A percentile compares a stretch with the other conserved stretches of the same genome.
phyloP scores from a whole-genome alignment of 2,888 invertebrate genomes.

The Auanema freiburgensis region DNA sequence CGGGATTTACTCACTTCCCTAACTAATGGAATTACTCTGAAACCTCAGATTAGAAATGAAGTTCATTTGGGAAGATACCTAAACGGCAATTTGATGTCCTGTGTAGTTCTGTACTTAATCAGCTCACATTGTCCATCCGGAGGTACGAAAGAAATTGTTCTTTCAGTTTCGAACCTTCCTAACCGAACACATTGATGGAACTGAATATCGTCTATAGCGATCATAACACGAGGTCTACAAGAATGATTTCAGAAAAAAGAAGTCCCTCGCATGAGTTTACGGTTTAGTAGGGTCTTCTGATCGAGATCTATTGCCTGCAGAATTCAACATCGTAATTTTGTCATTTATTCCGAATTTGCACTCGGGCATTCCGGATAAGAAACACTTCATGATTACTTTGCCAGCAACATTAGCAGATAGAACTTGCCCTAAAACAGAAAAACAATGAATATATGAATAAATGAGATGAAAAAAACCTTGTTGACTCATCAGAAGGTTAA shows the following conservation, averaged over 20 bases:
- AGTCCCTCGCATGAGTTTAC: conserved; percentile 14
- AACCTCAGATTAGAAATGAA: background rate
- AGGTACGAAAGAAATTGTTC: conserved; percentile 98
- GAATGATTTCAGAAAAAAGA: conserved; percentile 8
- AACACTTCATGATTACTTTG: conserved; percentile 98
- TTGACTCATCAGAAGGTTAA: conserved; percentile 85
- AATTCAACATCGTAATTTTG: conserved; percentile 79
- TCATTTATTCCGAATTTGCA: conserved; percentile 99
- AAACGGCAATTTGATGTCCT: conserved; percentile 98
- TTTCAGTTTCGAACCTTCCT: conserved; percentile 98
- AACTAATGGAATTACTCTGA: conserved; percentile 93
- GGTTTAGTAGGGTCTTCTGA: conserved; percentile 23
- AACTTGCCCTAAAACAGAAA: conserved; percentile 79
- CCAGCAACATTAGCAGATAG: conserved; percentile 97
- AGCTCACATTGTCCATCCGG: conserved; percentile 99
- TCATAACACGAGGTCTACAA: conserved; percentile 82
- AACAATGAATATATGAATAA: background rate
- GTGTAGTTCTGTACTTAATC: conserved; percentile 99
- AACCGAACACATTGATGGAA: conserved; percentile 99
- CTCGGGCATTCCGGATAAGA: conserved; percentile 98
- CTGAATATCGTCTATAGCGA: conserved; percentile 98
- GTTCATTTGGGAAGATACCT: conserved; percentile 17
- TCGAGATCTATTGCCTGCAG: conserved; percentile 2
- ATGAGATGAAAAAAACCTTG: conserved; percentile 17
- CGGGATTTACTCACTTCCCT: conserved; percentile 96